These are phyloP conservation scores for Alsophila aescularia DNA, from an alignment of 2,888 invertebrate genomes.

Conservation along the genomic window DNA sequence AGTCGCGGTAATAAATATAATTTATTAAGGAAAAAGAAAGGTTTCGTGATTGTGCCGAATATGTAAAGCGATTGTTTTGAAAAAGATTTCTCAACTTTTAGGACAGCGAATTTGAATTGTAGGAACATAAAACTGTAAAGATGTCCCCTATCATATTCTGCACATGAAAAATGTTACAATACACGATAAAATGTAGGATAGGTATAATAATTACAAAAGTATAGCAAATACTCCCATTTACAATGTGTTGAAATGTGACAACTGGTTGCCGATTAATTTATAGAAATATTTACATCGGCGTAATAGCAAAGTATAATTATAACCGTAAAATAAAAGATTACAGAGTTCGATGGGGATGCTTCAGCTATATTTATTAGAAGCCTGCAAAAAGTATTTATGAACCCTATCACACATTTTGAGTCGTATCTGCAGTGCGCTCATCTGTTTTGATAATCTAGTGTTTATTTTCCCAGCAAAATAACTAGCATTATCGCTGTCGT, in stretches of 20 bases:
- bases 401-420: background rate
- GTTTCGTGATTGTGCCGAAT: background rate
- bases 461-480: constrained; percentile 7
- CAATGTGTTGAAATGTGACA: background rate
- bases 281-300: background rate
- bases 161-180: background rate
- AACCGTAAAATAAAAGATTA: too few relatives aligned
- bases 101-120: too few relatives aligned
- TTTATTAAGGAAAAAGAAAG: background rate
- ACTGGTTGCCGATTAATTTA: background rate
- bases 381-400: background rate
- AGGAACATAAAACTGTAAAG: too few relatives aligned
- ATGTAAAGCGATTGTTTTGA: background rate
- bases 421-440: background rate
- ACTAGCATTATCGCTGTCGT: background rate
- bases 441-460: background rate
- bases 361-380: background rate
- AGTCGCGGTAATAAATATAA: constrained; percentile 28
- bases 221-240: background rate
- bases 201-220: background rate
- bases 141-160: background rate
- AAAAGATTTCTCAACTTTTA: too few relatives aligned
- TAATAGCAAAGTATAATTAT: background rate
- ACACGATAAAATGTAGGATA: too few relatives aligned
- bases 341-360: background rate